Percentiles rank a stretch among this genome's conserved stretches.
These are phyloP conservation scores for Drosophila siamana DNA, from an alignment of 2,888 invertebrate species.

Conservation along the genomic window DNA sequence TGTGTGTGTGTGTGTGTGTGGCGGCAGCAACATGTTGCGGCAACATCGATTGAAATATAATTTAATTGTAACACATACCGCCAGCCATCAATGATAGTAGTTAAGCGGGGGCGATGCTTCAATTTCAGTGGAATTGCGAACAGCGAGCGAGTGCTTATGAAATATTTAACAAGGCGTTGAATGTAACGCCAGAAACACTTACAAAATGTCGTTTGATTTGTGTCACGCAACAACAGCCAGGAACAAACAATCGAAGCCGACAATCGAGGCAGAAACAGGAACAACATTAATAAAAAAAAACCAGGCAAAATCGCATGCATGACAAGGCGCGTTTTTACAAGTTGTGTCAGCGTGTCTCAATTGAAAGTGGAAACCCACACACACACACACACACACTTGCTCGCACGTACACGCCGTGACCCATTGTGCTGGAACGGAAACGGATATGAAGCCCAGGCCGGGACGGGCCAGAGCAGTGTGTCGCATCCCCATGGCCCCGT, in stretches of 20 bases:
- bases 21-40: constrained; percentile 70
- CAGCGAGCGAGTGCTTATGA: constrained; percentile 59
- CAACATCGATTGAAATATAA: constrained; percentile 74
- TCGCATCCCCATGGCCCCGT: constrained; percentile 4
- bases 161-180: constrained; percentile 66
- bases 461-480: constrained; percentile 32
- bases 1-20: no score
- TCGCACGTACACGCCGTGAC: constrained; percentile 41
- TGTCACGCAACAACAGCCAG: constrained; percentile 62
- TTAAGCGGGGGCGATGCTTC: neutral
- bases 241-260: no score
- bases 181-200: constrained; percentile 37
- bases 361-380: constrained; percentile 64
- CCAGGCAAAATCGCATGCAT: constrained; percentile 65
- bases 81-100: neutral
- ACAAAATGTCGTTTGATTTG: constrained; percentile 63
- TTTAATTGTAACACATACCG: constrained; percentile 63
- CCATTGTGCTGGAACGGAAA: constrained; percentile 75
- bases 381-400: constrained; percentile 15
- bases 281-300: constrained; percentile 70
- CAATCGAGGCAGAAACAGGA: constrained; percentile 61
- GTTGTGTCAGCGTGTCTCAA: constrained; percentile 67
- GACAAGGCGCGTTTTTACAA: constrained; percentile 74
- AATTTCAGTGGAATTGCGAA: constrained; percentile 41
- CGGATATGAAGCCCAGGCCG: constrained; percentile 73